These are phyloP conservation scores for Phymorhynchus buccinoides DNA, from an alignment of 1,140 invertebrate genomes.

Conservation along the genomic window DNA sequence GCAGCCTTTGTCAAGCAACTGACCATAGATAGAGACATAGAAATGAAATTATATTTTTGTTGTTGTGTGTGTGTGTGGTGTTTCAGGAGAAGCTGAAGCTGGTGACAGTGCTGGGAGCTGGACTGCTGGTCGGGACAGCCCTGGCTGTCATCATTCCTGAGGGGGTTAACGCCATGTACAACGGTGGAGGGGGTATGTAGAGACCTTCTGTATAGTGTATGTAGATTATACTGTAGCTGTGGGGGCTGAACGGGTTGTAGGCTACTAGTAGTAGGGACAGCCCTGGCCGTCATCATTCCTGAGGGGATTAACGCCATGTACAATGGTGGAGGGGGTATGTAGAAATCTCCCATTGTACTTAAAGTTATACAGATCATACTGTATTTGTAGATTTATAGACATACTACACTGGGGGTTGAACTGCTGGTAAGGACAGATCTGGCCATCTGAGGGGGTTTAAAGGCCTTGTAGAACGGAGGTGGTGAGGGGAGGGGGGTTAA, in stretches of 20 bases:
- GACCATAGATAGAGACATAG: too few relatives aligned
- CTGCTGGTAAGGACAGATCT: too few relatives aligned
- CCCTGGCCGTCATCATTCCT: conserved; percentile 97
- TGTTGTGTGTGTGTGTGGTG: conserved; percentile 41
- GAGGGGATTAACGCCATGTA: conserved; percentile 93
- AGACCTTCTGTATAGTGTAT: not conserved
- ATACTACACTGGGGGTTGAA: too few relatives aligned
- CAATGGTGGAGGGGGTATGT: conserved; percentile 39
- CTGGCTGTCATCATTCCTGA: conserved; percentile 98
- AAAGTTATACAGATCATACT: not conserved
- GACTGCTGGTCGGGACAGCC: conserved; percentile 97
- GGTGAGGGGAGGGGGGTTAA: too few relatives aligned
- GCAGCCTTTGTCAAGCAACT: too few relatives aligned
- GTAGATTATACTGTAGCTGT: too few relatives aligned
- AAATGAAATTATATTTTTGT: too few relatives aligned
- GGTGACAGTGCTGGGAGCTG: conserved; percentile 95
- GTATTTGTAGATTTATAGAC: too few relatives aligned
- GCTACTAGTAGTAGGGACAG: conserved; percentile 93
- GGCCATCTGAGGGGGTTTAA: too few relatives aligned
- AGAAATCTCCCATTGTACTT: not conserved
- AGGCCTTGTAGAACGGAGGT: too few relatives aligned
- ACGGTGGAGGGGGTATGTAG: conserved; percentile 33
- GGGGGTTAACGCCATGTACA: conserved; percentile 89
- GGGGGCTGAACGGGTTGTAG: too few relatives aligned
- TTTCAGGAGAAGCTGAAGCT: conserved; percentile 92